Base-by-base conservation (phyloP, 2,797 vertebrate species). In the Tiaroga cobitis region DNA sequence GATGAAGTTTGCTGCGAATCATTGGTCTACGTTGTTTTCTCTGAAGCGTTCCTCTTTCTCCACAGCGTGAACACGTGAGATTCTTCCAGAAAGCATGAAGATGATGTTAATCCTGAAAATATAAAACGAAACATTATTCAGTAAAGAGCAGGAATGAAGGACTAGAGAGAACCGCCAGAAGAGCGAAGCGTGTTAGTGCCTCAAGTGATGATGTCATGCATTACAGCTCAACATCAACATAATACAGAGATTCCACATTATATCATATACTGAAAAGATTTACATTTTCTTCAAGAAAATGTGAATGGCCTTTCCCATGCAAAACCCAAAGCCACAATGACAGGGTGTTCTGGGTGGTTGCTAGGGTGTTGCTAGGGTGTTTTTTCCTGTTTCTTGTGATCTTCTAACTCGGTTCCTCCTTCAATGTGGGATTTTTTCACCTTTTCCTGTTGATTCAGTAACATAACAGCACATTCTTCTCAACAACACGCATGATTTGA, bases 51-150 rank as follows among this genome's bases (percentile, higher is more conserved):
- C 85, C 83, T 87, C 90, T 91, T 93, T 96, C 94, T 93, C 93
- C 94, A 90, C 67, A 90, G 89, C 92, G 89, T 93, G 92, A 89
- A 90, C 90, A 88, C 89, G 87, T 89, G 92, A 92, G 63, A 61
- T 90, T 93, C 90, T 89, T 92, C 94, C 93, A 41, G 90, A 77
- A 73, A 81, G 90, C 88, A 90, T 90, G 93, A 90, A 91, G 90
- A 79, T 39, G 54, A 34, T 85, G 83, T 95, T 95, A 97, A 84
- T 96, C 96, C 96, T 97, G 84, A 37, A 93, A 88, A 88, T 15
- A 86, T 43, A 63, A 41, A 29, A 32, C 16, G 18, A 61, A 86
- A 54, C 61, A 5, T 2, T 5, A n/a, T 54, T 29, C 34, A 18
- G 75, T 59, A 0, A 68, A 16, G 29, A 68, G 26, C 41, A 37